These are phyloP conservation scores for Ameiurus melas DNA, from an alignment of 2,113 vertebrate genomes.

Conservation along the genomic window DNA sequence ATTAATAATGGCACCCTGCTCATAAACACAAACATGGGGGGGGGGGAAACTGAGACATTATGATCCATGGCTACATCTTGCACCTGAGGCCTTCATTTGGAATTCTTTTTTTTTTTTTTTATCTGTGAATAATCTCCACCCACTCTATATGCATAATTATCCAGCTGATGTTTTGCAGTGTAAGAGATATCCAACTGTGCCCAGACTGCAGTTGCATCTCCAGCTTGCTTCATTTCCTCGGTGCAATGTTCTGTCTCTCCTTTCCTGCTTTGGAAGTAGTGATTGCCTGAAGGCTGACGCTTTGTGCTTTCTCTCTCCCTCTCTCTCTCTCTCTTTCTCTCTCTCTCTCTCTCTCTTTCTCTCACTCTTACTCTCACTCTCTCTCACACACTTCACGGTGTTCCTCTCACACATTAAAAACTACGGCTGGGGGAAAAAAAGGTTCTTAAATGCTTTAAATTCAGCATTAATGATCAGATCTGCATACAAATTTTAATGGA, in stretches of 20 bases:
- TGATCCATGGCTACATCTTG: slow-evolving; percentile 46
- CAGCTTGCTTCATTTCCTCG: slow-evolving; percentile 49
- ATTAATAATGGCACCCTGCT: slow-evolving; percentile 58
- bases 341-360: too few species aligned
- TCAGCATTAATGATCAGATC: too few species aligned
- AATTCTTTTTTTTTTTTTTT: slow-evolving; percentile 11
- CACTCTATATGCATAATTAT: slow-evolving; percentile 46
- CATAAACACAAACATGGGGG: slow-evolving; percentile 18
- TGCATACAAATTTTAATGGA: too few species aligned
- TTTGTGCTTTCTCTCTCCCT: not conserved
- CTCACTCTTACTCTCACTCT: too few species aligned
- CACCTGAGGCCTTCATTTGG: slow-evolving; percentile 45
- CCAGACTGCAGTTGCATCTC: slow-evolving; percentile 36
- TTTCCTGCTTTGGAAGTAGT: slow-evolving; percentile 16
- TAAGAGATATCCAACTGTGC: slow-evolving; percentile 45
- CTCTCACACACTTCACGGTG: not conserved
- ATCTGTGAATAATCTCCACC: slow-evolving; percentile 41
- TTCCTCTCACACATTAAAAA: not conserved
- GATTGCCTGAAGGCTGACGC: slow-evolving; percentile 8
- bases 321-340: too few species aligned
- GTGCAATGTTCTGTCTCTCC: slow-evolving; percentile 20
- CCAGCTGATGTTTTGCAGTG: slow-evolving; percentile 38
- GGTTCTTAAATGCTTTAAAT: too few species aligned
- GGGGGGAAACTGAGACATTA: slow-evolving; percentile 18
- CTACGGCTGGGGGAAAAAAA: too few species aligned